phyloP scores from a whole-genome alignment of 2,797 vertebrate species.

The Sorex maritimensis region DNA sequence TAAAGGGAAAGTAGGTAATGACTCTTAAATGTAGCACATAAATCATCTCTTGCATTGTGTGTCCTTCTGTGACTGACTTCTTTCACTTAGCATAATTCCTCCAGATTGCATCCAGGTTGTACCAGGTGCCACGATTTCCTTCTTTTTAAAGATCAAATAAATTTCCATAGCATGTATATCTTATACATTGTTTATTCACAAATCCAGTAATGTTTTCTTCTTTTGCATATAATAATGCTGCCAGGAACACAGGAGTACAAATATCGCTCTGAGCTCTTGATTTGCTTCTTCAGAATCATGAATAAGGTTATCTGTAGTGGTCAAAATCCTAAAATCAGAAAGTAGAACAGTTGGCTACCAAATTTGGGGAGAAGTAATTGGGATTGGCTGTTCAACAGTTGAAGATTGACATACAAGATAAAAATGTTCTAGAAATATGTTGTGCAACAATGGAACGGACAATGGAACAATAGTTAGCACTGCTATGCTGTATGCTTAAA shows the following conservation, averaged over 20 bases:
- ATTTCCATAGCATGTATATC: background rate
- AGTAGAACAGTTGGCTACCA: background rate
- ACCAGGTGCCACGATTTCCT: background rate
- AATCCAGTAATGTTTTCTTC: background rate
- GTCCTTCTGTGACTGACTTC: background rate
- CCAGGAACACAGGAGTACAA: background rate
- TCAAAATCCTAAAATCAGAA: background rate
- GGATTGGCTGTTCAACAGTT: background rate
- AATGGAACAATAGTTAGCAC: background rate
- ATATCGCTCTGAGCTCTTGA: background rate
- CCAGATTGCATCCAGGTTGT: background rate
- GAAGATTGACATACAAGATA: background rate
- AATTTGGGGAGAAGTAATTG: rapidly evolving
- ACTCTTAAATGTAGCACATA: background rate
- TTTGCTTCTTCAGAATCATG: background rate
- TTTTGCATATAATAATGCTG: background rate
- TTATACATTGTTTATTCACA: background rate
- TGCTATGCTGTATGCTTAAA: background rate
- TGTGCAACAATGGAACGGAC: background rate
- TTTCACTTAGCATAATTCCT: background rate
- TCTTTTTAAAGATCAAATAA: background rate
- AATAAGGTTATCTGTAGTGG: background rate
- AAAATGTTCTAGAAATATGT: background rate
- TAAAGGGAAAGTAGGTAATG: background rate
- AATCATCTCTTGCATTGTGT: background rate